phyloP scores from a whole-genome alignment of 2,113 vertebrate genomes.

The Paramormyrops kingsleyae region DNA sequence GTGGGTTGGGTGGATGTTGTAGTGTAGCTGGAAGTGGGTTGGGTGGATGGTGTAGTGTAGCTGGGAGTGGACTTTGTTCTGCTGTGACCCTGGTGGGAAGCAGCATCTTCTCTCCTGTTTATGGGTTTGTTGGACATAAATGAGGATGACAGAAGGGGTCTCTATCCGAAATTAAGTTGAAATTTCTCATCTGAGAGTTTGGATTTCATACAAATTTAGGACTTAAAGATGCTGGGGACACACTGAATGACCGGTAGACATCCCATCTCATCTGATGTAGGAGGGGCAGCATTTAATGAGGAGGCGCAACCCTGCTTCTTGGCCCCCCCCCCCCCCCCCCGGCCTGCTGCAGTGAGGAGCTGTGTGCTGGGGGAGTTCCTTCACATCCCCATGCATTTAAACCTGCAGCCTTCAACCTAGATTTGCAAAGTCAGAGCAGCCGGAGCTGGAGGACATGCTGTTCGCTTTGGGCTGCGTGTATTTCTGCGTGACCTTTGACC shows the following conservation, averaged over 20 bases:
- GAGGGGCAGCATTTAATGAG: not conserved
- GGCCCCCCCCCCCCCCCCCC: not conserved
- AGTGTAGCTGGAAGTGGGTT: too few relatives aligned
- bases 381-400: not conserved
- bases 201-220: not conserved
- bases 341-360: not conserved
- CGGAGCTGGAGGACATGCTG: not conserved
- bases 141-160: not conserved
- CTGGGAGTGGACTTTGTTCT: not conserved
- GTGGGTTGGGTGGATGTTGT: too few relatives aligned
- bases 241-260: not conserved
- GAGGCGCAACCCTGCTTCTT: not conserved
- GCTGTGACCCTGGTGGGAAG: not conserved
- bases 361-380: not conserved
- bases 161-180: not conserved
- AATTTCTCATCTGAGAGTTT: not conserved
- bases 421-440: not conserved
- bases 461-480: too few relatives aligned
- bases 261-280: not conserved
- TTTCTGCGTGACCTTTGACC: not conserved
- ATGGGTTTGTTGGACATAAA: not conserved
- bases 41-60: not conserved
- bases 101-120: not conserved
- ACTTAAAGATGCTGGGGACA: not conserved
- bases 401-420: not conserved